A percentile compares a stretch with the other conserved stretches of the same genome.
phyloP scores from a whole-genome alignment of 2,113 vertebrate species.

The Capreolus pygargus region DNA sequence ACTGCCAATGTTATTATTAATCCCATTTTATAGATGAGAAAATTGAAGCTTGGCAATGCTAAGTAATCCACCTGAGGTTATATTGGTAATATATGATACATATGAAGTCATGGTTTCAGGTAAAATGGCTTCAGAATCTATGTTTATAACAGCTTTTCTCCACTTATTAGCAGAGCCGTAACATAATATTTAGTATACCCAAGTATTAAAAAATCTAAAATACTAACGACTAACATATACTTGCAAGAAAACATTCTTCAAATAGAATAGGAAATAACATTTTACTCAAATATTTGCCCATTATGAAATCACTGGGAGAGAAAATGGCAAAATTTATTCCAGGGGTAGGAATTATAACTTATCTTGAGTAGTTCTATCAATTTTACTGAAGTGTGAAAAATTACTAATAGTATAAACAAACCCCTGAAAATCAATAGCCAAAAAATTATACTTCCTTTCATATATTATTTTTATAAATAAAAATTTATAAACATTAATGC shows the following conservation, averaged over 20 bases:
- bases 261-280: neutral
- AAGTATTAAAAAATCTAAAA: neutral
- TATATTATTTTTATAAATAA: neutral
- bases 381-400: neutral
- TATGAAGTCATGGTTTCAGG: neutral
- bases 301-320: neutral
- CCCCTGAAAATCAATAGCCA: neutral
- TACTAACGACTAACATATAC: neutral
- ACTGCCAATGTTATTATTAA: neutral
- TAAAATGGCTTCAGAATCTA: neutral
- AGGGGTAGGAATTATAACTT: neutral
- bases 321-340: slow-evolving; percentile 6
- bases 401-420: neutral
- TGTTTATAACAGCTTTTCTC: neutral
- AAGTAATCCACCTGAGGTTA: neutral
- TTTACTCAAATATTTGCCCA: neutral
- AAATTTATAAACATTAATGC: neutral
- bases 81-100: neutral
- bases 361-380: neutral
- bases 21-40: neutral
- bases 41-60: neutral
- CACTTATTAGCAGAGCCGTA: neutral
- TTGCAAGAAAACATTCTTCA: neutral
- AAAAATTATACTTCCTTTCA: neutral
- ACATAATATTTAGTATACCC: neutral